phyloP scores from a whole-genome alignment of 92 coral and sea anemone genomes.

The Muricea muricata region DNA sequence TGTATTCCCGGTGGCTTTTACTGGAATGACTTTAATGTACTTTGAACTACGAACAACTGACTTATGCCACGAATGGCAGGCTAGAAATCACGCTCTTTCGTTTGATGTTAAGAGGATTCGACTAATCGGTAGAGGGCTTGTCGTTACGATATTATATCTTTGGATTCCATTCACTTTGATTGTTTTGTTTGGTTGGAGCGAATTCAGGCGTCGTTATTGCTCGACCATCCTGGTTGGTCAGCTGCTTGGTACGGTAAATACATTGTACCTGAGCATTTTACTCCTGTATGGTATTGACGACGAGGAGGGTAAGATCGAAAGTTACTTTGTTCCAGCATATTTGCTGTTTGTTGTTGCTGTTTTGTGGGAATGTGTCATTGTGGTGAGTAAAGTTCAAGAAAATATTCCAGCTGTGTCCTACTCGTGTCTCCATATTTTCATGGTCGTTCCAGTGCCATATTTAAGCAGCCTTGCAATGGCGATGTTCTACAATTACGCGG shows the following conservation, averaged over 20 bases:
- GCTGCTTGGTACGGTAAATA: background rate
- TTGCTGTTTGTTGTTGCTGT: background rate
- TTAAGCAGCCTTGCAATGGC: background rate
- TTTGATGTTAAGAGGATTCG: background rate
- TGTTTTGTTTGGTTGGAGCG: background rate
- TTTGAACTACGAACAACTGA: background rate
- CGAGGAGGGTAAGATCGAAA: background rate
- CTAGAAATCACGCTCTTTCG: background rate
- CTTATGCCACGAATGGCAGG: background rate
- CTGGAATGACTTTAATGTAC: background rate
- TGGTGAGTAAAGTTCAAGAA: background rate
- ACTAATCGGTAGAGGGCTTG: background rate
- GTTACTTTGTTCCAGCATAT: background rate
- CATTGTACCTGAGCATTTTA: background rate
- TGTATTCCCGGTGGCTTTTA: background rate
- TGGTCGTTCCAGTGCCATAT: background rate
- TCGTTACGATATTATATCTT: background rate
- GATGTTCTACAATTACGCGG: background rate
- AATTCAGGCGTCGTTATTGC: background rate
- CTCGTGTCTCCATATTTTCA: background rate
- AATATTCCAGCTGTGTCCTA: background rate
- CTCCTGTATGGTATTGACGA: background rate
- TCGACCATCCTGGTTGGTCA: background rate
- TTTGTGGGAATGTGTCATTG: background rate
- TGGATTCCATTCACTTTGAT: background rate